phyloP scores from a whole-genome alignment of 2,888 invertebrate species.

The Pomacea canaliculata region DNA sequence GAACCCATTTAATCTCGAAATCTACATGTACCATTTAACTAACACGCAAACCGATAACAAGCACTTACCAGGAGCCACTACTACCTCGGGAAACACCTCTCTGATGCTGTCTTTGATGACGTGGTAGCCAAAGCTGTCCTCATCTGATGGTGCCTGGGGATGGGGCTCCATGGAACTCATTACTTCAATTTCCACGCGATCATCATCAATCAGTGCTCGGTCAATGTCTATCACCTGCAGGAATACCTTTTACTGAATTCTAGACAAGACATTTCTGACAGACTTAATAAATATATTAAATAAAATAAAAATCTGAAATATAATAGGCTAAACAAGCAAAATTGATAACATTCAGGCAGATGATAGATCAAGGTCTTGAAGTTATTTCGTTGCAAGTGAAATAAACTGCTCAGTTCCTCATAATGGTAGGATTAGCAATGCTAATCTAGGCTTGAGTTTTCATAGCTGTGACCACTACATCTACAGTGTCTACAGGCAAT shows the following conservation, averaged over 20 bases:
- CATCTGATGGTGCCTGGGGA: conserved; percentile 69
- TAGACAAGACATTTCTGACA: not conserved
- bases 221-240: conserved; percentile 65
- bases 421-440: too few relatives aligned
- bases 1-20: too few relatives aligned
- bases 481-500: too few relatives aligned
- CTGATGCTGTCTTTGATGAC: conserved; percentile 69
- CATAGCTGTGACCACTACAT: too few relatives aligned
- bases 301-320: not conserved
- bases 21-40: too few relatives aligned
- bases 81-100: conserved; percentile 68
- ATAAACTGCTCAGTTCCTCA: too few relatives aligned
- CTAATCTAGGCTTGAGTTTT: too few relatives aligned
- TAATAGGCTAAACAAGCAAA: too few relatives aligned
- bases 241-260: not conserved
- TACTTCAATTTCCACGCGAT: conserved; percentile 65
- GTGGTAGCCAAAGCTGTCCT: conserved; percentile 68
- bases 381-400: too few relatives aligned
- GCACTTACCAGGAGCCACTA: conserved; percentile 69
- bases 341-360: too few relatives aligned
- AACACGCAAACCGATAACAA: too few relatives aligned
- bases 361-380: too few relatives aligned
- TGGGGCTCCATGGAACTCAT: conserved; percentile 62
- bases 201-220: conserved; percentile 61
- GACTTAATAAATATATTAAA: not conserved